Conservation (phyloP, 2,888 invertebrate species). For the Stratiomys singularior region DNA sequence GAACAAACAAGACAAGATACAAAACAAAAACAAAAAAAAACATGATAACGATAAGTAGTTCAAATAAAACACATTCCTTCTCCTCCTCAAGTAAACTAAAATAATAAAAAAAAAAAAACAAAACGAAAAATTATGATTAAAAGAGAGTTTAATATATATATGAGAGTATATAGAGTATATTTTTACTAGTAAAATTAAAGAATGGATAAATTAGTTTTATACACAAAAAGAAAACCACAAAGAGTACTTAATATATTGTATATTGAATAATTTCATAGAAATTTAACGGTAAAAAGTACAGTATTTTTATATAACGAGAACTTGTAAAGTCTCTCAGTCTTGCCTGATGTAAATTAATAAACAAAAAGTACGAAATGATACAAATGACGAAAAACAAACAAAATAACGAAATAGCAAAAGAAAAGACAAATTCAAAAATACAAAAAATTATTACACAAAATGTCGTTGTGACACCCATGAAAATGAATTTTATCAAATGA, state of each 20-base stretch:
- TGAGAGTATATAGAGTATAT: conserved; percentile 41
- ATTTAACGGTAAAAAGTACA: conserved; percentile 49
- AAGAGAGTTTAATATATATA: conserved; percentile 28
- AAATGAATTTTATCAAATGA: conserved; percentile 47
- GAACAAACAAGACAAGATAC: conserved; percentile 32
- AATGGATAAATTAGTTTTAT: conserved; percentile 50
- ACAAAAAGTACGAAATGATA: neutral
- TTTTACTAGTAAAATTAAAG: conserved; percentile 50
- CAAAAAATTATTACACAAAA: conserved; percentile 2
- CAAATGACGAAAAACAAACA: neutral
- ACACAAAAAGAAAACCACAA: conserved; percentile 50
- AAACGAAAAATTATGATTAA: conserved; percentile 27
- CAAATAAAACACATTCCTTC: conserved; percentile 51
- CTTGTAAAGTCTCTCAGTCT: conserved; percentile 47
- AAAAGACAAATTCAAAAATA: conserved; percentile 1
- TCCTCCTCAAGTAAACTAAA: conserved; percentile 46
- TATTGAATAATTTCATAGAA: conserved; percentile 47
- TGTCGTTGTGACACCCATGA: neutral
- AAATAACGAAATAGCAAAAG: conserved; percentile 12
- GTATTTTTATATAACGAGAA: conserved; percentile 50
- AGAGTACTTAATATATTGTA: conserved; percentile 51
- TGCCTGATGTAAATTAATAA: conserved; percentile 48
- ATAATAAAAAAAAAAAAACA: conserved; percentile 40
- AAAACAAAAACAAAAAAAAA: conserved; percentile 43
- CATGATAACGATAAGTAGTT: conserved; percentile 46